Conservation (phyloP, 23 tunicate species). For the Trididemnum nubilum region DNA sequence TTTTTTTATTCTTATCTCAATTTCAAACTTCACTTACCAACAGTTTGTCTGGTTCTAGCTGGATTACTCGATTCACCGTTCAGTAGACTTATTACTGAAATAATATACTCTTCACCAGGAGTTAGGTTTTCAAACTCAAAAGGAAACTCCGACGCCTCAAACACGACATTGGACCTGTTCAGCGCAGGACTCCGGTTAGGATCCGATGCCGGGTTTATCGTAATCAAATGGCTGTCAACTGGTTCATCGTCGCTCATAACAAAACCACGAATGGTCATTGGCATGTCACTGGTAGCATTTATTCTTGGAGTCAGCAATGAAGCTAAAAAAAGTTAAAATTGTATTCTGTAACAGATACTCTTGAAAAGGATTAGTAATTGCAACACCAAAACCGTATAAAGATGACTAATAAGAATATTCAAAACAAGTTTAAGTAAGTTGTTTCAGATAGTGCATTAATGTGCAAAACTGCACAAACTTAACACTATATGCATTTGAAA, state of each 20-base stretch:
- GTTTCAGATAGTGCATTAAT: no score
- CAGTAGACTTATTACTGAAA: neutral
- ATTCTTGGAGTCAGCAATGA: neutral
- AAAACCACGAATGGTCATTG: neutral
- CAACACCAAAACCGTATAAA: no score
- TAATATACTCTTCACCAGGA: conserved; percentile 24
- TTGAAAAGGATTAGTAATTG: no score
- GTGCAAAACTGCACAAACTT: no score
- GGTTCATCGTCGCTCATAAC: neutral
- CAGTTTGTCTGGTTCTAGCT: neutral
- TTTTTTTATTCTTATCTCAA: no score
- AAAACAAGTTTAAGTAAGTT: no score
- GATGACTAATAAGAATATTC: no score
- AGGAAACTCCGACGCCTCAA: neutral
- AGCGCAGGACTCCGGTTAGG: neutral
- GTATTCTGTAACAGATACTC: no score
- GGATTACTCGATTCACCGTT: neutral
- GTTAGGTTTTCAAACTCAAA: neutral
- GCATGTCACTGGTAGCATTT: neutral
- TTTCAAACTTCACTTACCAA: no score
- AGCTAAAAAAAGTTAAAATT: neutral
- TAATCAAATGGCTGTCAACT: neutral
- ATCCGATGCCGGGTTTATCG: neutral
- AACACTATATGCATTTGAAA: no score
- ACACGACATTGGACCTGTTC: no score